Evolutionary conservation across 2,797 vertebrate genomes (phyloP).

Genomic region (Poecilia velifera): DNA sequence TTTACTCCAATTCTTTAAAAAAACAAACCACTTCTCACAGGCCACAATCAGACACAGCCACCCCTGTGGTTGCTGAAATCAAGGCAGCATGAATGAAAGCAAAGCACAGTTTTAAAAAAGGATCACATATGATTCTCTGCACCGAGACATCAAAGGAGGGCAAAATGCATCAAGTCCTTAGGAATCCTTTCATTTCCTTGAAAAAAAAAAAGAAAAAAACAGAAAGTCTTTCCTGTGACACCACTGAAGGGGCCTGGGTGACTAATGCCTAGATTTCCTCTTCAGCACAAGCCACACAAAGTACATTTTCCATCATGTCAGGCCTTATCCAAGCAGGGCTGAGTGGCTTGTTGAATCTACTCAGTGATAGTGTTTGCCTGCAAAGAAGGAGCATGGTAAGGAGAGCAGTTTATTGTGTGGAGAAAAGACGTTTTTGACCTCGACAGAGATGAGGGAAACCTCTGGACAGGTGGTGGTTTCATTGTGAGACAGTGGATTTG

Average conservation of each 20-base stretch:
- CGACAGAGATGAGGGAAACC: constrained; percentile 50
- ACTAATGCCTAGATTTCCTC: constrained; percentile 69
- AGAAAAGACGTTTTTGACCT: constrained; percentile 20
- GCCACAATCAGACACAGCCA: constrained; percentile 50
- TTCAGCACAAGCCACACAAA: constrained; percentile 41
- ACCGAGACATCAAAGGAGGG: constrained; percentile 52
- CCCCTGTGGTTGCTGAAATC: constrained; percentile 52
- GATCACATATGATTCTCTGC: constrained; percentile 50
- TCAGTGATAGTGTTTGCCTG: constrained; percentile 30
- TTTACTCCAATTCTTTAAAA: constrained; percentile 25
- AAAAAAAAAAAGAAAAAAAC: constrained; percentile 40
- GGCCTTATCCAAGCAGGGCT: constrained; percentile 42
- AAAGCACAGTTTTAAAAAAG: constrained; percentile 51
- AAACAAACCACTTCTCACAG: constrained; percentile 48
- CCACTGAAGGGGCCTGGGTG: constrained; percentile 36
- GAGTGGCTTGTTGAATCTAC: constrained; percentile 36
- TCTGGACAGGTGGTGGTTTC: constrained; percentile 61
- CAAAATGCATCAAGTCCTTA: constrained; percentile 43
- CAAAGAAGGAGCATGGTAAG: constrained; percentile 7
- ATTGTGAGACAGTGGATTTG: constrained; percentile 36
- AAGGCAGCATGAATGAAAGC: constrained; percentile 52
- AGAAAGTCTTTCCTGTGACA: constrained; percentile 59
- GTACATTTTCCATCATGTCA: constrained; percentile 70
- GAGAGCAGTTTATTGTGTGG: constrained; percentile 10
- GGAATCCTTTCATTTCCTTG: constrained; percentile 53